Evolutionary conservation across 2,113 vertebrate species (phyloP), one percentile per base, ranked within the genome.

Genomic region (Microtus ochrogaster): DNA sequence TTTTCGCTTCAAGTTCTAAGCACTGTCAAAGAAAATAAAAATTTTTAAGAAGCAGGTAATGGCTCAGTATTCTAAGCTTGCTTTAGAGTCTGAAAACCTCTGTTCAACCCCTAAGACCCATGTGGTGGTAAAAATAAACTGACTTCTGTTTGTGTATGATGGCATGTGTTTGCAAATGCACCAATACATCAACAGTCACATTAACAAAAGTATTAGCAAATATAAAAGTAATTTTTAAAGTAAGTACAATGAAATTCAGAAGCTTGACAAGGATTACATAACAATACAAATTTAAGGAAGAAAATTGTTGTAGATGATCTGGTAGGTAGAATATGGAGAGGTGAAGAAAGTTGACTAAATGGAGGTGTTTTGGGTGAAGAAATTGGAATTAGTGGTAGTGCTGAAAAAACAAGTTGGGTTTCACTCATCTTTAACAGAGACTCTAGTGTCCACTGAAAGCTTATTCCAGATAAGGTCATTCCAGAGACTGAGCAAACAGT

Each of bases 371-470:
- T 49, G 17, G 16, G 39, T 66, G 61, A 33, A 22, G 16, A 36
- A 36, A 13, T 1, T 66, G 28, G 21, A 66, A 33, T 61, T 47
- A 49, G 26, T 11, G 6, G 22, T 47, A 49, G 44, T 11, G 10
- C 41, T 68, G 65, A 36, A 14, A 5, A 1, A 36, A 4, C 41
- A 36, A 2, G 0, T 33, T 14, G 30, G 5, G 0, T 49, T 55
- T 65, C 19, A 68, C 10, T 41, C 2, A 12, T 5, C 10, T 7
- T 1, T 12, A 36, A 66, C 14, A 22, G 41, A 30, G 4, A 33
- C 4, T 30, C 39, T 33, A 21, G 8, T 33, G 5, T 66, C 3
- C 11, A 10, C 41, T 63, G 13, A 24, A 63, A 17, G 55, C 1
- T 63, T 85, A 30, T 3, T 7, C 28, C 19, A 36, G 11, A 36